Evolutionary conservation across 2,113 vertebrate genomes (phyloP), one percentile per base, ranked within the genome.

Genomic region (Maccullochella peelii): DNA sequence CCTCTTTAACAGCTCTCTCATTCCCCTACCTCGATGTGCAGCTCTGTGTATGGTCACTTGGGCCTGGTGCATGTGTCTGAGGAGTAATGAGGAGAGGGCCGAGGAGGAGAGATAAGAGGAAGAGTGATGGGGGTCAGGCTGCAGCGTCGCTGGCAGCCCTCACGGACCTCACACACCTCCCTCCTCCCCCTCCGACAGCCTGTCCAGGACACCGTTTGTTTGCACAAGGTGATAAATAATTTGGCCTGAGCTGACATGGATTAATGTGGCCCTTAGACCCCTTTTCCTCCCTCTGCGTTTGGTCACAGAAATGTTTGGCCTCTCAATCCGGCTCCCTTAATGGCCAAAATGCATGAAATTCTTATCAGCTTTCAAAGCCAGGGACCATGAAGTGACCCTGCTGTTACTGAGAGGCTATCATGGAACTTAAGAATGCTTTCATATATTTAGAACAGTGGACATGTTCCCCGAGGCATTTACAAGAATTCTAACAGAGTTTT

Each of bases 141-240:
- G 82, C 82, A 90, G 89, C 86, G 75, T 82, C 63, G 79, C 86
- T 91, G 88, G 91, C 92, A 91, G 89, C 85, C 84, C 92, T 92
- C 68, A 47, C 6, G 71, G 92, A 91, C 86, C 92, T 87, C 88
- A 88, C 84, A 75, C 70, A 65, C 88, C 83, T 63, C 59, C 66
- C 71, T 63, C 84, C 78, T 57, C 72, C 79, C 55, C 79, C 74
- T 70, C 85, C 57, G 72, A 91, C 90, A 85, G 50, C 81, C 86
- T 89, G 90, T 83, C 87, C 88, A 90, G 83, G 91, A 72, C 87
- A 54, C 82, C 80, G 78, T 95, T 96, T 94, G 95, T 95, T 96
- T 96, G 93, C 92, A 89, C 88, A 95, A 94, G 84, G 88, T 96
- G 95, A 97, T 97, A 91, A 96, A 97, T 96, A 95, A 96, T 95